A percentile compares a stretch with the other conserved stretches of the same genome.
These are phyloP conservation scores for Drosophila histrio DNA, from an alignment of 2,888 invertebrate species.

Conservation along the genomic window DNA sequence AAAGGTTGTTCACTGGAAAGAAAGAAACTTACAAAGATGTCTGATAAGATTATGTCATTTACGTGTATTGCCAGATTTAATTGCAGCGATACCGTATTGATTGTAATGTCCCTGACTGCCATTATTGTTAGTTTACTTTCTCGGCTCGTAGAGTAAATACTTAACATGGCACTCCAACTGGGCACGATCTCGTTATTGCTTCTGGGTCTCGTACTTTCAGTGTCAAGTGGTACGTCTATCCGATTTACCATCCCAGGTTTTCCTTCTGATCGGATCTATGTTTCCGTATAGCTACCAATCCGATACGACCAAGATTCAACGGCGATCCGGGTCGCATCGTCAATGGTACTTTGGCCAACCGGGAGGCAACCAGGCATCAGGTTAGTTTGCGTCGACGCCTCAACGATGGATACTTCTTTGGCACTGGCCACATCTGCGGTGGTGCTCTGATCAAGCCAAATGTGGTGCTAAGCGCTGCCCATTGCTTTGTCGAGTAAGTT, in stretches of 20 bases:
- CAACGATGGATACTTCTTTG: constrained; percentile 74
- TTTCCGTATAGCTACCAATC: not conserved
- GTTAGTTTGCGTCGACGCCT: constrained; percentile 72
- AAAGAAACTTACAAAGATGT: constrained; percentile 7
- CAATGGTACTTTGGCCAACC: constrained; percentile 66
- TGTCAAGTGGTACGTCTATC: constrained; percentile 14
- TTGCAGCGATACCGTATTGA: constrained; percentile 27
- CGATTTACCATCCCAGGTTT: not conserved
- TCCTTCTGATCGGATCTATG: not conserved
- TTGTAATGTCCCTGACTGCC: constrained; percentile 21
- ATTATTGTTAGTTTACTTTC: constrained; percentile 50
- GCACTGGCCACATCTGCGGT: constrained; percentile 82
- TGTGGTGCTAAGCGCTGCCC: constrained; percentile 80
- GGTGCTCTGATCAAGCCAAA: constrained; percentile 73
- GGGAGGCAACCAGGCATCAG: constrained; percentile 77
- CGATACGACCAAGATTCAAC: constrained; percentile 51
- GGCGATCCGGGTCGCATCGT: constrained; percentile 71
- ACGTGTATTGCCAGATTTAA: constrained; percentile 62
- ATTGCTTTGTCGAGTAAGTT: constrained; percentile 82
- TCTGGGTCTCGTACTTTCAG: constrained; percentile 6
- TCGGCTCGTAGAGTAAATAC: constrained; percentile 37
- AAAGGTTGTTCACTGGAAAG: not conserved
- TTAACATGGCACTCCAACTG: constrained; percentile 22
- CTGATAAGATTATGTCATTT: constrained; percentile 70
- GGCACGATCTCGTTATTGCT: constrained; percentile 19